These are phyloP conservation scores for Eulimnadia texana DNA, from an alignment of 1,140 invertebrate species.

Conservation along the genomic window DNA sequence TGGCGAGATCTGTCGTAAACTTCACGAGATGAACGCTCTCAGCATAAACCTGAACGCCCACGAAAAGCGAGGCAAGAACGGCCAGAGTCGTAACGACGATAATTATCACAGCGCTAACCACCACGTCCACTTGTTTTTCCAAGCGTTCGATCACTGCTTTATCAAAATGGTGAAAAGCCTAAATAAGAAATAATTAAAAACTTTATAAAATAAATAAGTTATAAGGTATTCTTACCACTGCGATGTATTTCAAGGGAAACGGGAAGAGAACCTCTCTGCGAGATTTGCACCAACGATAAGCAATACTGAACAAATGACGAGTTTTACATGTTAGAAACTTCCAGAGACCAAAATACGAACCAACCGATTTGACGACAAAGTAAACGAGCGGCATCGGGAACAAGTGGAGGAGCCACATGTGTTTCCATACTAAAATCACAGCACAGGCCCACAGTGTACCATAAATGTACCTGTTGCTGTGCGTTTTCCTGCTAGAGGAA, in stretches of 20 bases:
- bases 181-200: not conserved
- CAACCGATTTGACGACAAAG: conserved; percentile 40
- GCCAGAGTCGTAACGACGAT: conserved; percentile 35
- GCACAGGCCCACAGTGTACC: conserved; percentile 49
- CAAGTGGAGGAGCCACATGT: conserved; percentile 50
- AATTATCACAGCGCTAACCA: conserved; percentile 43
- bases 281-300: conserved; percentile 20
- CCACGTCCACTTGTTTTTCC: conserved; percentile 40
- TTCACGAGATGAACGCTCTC: conserved; percentile 87
- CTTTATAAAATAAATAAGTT: not conserved
- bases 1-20: conserved; percentile 73
- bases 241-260: conserved; percentile 33
- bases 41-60: conserved; percentile 58
- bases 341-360: conserved; percentile 24
- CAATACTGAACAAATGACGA: conserved; percentile 17
- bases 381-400: conserved; percentile 47
- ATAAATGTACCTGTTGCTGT: conserved; percentile 44
- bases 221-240: conserved; percentile 22
- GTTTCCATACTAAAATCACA: conserved; percentile 51
- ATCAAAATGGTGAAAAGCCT: conserved; percentile 20
- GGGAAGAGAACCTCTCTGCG: conserved; percentile 35
- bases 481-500: not conserved
- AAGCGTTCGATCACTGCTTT: conserved; percentile 20
- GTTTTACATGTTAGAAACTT: conserved; percentile 21
- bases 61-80: conserved; percentile 37